A percentile compares a stretch with the other conserved stretches of the same genome.
Conservation (phyloP, 2,797 vertebrate genomes). For the Morelia viridis region DNA sequence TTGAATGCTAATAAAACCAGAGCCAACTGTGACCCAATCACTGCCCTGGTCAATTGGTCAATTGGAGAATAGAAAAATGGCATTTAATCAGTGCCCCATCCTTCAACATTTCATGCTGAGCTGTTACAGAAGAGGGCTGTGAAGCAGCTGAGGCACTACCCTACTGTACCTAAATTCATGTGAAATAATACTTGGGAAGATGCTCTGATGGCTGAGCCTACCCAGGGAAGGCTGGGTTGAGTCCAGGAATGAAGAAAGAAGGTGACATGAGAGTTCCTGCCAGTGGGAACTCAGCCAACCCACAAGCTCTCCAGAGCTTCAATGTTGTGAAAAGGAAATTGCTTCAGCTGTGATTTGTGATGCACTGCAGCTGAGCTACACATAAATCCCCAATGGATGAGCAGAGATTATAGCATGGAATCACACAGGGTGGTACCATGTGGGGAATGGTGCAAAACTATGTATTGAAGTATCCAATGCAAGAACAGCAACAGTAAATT, state of each 20-base stretch:
- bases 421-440: neutral
- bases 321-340: neutral
- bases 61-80: neutral
- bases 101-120: neutral
- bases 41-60: neutral
- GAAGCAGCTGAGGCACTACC: neutral
- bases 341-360: neutral
- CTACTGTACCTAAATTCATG: neutral
- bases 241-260: neutral
- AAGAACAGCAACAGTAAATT: neutral
- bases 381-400: neutral
- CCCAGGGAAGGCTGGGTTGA: neutral
- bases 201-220: neutral
- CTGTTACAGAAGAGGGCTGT: neutral
- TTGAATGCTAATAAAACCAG: neutral
- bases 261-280: neutral
- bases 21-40: neutral
- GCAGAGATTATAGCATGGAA: neutral
- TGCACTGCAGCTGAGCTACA: neutral
- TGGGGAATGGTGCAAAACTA: neutral
- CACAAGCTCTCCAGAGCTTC: neutral
- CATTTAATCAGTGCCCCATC: neutral
- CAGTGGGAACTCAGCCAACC: neutral
- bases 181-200: neutral
- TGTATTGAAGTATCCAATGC: neutral